These are phyloP conservation scores for Trichomycterus rosablanca DNA, from an alignment of 2,113 vertebrate species.

Conservation along the genomic window DNA sequence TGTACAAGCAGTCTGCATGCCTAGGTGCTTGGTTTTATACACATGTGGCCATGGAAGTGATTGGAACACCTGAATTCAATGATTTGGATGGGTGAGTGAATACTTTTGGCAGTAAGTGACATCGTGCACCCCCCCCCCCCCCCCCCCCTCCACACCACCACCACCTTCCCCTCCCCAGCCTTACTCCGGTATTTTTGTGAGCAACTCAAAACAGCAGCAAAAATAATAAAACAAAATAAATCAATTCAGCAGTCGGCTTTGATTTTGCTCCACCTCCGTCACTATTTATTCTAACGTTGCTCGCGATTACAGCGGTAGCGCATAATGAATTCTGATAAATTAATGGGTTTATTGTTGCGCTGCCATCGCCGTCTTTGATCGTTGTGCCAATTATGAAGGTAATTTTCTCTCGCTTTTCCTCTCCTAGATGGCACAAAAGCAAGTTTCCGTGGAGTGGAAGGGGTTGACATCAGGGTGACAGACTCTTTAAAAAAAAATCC, in stretches of 20 bases:
- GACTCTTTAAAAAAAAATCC: conserved; percentile 62
- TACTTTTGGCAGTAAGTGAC: no score
- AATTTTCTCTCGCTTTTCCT: conserved; percentile 73
- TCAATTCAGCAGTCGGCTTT: conserved; percentile 64
- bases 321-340: conserved; percentile 97
- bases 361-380: conserved; percentile 80
- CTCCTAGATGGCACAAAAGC: conserved; percentile 59
- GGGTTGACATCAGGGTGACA: conserved; percentile 91
- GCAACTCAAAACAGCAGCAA: conserved; percentile 43
- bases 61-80: no score
- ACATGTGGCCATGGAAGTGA: no score
- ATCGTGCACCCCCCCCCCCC: no score
- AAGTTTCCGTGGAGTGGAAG: conserved; percentile 71
- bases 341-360: conserved; percentile 95
- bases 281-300: conserved; percentile 70
- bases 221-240: conserved; percentile 63
- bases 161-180: conserved; percentile 4
- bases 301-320: conserved; percentile 82
- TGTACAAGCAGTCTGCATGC: no score
- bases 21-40: no score
- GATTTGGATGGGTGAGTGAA: no score
- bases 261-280: conserved; percentile 76
- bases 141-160: no score
- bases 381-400: conserved; percentile 89
- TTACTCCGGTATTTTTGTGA: conserved; percentile 43